Conservation (phyloP, 2,113 vertebrate species). For the Oxyura jamaicensis region DNA sequence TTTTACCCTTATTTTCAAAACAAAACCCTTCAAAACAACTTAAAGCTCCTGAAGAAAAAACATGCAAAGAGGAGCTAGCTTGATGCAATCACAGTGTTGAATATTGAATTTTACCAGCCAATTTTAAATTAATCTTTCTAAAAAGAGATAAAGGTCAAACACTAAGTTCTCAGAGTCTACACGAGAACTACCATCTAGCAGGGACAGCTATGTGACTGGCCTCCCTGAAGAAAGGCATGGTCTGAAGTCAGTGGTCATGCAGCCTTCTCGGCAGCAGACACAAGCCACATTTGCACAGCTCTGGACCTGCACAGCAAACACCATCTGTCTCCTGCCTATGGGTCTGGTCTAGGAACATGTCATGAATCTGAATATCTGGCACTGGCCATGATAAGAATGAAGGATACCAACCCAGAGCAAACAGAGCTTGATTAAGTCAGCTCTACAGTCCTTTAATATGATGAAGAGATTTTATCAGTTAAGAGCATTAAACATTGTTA, state of each 20-base stretch:
- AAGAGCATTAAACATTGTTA: background rate
- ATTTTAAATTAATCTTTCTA: background rate
- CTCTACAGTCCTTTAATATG: background rate
- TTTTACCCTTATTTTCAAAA: background rate
- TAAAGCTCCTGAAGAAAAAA: accelerated
- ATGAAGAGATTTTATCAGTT: background rate
- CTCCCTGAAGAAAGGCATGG: background rate
- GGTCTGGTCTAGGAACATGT: background rate
- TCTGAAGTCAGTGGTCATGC: background rate
- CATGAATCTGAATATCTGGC: background rate
- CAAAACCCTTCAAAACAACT: background rate
- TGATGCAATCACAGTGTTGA: background rate
- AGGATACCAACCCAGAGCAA: background rate
- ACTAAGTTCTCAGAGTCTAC: background rate
- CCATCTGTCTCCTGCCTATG: background rate
- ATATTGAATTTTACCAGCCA: background rate
- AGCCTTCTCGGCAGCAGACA: background rate
- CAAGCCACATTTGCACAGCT: background rate
- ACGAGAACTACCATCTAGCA: background rate
- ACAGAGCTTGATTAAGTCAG: background rate
- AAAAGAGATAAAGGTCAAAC: background rate
- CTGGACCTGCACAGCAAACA: background rate
- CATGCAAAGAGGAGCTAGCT: background rate
- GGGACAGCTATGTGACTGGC: background rate
- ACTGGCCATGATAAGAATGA: background rate